Percentiles rank a stretch among this genome's conserved stretches.
Evolutionary conservation across 2,888 invertebrate genomes (phyloP).

Genomic region (Panzeria rudis): DNA sequence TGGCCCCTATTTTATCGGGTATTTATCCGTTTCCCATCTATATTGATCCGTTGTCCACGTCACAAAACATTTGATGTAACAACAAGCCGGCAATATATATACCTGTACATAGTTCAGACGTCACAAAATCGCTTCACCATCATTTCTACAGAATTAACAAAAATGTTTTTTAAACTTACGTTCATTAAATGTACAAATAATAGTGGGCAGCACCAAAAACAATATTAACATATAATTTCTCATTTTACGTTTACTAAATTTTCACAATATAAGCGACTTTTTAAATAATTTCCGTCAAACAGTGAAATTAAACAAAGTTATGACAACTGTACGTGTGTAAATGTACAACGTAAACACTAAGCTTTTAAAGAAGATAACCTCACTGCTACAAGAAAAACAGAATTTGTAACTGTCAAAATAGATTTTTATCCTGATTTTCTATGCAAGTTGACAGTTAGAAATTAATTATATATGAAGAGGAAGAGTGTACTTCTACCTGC

Average conservation of each 20-base stretch:
- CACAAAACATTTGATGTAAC: no score
- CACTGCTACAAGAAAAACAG: no score
- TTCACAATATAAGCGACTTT: not conserved
- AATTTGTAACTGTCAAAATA: no score
- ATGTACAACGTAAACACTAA: constrained; percentile 52
- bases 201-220: constrained; percentile 88
- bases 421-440: no score
- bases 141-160: constrained; percentile 1
- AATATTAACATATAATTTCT: constrained; percentile 87
- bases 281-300: not conserved
- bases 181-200: constrained; percentile 88
- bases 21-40: no score
- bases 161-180: constrained; percentile 85
- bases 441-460: no score
- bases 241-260: constrained; percentile 84
- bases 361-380: no score
- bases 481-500: no score
- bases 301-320: constrained; percentile 58
- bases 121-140: constrained; percentile 23
- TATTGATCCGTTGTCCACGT: no score
- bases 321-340: no score
- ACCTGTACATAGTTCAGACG: constrained; percentile 7
- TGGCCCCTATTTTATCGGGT: no score
- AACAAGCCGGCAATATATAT: constrained; percentile 21
- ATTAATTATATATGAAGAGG: no score